Percentiles rank a stretch among this genome's conserved stretches.
Evolutionary conservation across 23 tunicate genomes (phyloP).

Genomic region (Trididemnum nubilum): DNA sequence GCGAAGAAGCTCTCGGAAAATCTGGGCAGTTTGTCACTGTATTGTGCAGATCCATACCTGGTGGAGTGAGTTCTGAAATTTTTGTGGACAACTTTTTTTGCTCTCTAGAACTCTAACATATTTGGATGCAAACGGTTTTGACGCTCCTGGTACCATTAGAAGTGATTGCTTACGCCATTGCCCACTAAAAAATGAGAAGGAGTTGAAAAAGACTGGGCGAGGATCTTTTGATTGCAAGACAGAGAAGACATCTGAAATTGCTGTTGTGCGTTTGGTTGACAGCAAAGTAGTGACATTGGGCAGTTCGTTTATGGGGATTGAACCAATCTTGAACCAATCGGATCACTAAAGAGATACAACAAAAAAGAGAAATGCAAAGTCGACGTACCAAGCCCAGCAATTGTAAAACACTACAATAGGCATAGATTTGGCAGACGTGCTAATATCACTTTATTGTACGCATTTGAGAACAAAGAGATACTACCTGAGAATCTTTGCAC

Average conservation of each 20-base stretch:
- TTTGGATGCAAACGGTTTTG: not conserved
- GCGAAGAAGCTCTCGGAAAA: no score
- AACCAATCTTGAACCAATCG: no score
- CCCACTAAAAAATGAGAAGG: not conserved
- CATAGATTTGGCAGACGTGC: not conserved
- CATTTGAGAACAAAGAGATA: not conserved
- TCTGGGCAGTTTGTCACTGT: not conserved
- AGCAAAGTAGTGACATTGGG: not conserved
- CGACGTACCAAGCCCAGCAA: no score
- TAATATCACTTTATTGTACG: not conserved
- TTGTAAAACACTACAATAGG: no score
- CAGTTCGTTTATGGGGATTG: not conserved
- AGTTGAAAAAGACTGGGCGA: not conserved
- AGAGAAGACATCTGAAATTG: not conserved
- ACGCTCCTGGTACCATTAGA: not conserved
- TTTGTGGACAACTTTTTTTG: not conserved
- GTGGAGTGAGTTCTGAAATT: not conserved
- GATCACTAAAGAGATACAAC: not conserved
- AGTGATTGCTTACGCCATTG: not conserved
- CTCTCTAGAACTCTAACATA: not conserved
- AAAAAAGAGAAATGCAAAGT: not conserved
- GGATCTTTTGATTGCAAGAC: no score
- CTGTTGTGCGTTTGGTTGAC: not conserved
- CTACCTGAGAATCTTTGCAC: not conserved
- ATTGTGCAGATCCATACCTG: not conserved